A percentile compares a stretch with the other conserved stretches of the same genome.
These are phyloP conservation scores for Herpailurus yagouaroundi DNA, from an alignment of 2,113 vertebrate genomes.

Conservation along the genomic window DNA sequence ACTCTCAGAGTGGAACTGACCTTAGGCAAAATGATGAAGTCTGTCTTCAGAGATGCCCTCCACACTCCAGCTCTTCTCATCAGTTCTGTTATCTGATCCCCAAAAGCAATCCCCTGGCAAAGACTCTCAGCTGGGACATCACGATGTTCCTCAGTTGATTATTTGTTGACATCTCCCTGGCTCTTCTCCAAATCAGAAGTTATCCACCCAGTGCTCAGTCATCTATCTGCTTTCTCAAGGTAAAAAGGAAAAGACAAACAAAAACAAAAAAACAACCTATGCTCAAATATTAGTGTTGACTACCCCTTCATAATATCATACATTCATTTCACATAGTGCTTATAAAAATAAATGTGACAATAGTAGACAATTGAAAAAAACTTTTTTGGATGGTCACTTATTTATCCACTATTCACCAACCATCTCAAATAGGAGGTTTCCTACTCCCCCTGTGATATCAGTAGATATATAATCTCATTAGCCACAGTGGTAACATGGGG, in stretches of 20 bases:
- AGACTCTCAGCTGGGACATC: not conserved
- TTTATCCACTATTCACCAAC: not conserved
- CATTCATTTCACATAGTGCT: not conserved
- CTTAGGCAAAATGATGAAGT: not conserved
- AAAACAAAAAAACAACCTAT: not conserved
- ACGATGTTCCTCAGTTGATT: not conserved
- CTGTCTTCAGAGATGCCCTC: not conserved
- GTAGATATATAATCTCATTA: not conserved
- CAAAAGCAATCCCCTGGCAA: constrained; percentile 14
- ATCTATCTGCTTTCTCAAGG: not conserved
- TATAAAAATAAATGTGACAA: not conserved
- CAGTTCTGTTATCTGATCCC: not conserved
- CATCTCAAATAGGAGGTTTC: not conserved
- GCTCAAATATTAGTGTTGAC: not conserved
- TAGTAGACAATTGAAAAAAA: not conserved
- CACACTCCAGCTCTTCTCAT: not conserved
- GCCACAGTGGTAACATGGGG: not conserved
- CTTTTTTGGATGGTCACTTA: not conserved
- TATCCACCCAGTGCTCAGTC: not conserved
- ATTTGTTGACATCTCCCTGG: not conserved
- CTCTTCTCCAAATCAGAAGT: not conserved
- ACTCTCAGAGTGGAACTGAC: not conserved
- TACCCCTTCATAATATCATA: not conserved
- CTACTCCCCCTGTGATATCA: not conserved
- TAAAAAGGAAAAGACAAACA: not conserved